These are phyloP conservation scores for Nycticorax nycticorax DNA, from an alignment of 2,113 vertebrate species.

Conservation along the genomic window DNA sequence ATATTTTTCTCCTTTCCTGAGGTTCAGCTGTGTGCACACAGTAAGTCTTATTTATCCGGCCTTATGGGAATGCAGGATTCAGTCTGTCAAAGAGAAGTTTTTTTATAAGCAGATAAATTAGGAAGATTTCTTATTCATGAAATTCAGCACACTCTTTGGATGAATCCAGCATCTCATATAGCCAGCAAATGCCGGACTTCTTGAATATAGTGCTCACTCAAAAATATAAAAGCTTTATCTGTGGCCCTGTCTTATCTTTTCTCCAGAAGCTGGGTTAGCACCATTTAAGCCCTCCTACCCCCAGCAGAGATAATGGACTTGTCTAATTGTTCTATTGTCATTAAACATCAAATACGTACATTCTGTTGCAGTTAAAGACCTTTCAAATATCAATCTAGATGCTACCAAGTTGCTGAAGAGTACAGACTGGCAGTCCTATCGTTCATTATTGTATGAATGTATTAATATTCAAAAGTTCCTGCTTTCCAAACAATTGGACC, in stretches of 20 bases:
- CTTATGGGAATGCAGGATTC: background rate
- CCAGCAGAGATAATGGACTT: background rate
- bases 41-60: background rate
- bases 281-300: background rate
- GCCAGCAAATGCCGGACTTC: background rate
- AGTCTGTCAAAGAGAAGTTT: background rate
- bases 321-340: background rate
- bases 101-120: background rate
- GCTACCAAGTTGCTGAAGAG: background rate
- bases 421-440: background rate
- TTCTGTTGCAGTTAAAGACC: background rate
- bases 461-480: slow-evolving; percentile 24
- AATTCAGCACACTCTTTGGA: background rate
- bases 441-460: background rate
- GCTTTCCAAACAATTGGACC: background rate
- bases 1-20: background rate
- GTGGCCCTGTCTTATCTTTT: background rate
- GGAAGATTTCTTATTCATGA: background rate
- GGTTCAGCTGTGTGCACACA: background rate
- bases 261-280: background rate
- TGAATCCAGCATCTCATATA: background rate
- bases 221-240: background rate
- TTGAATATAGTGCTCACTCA: background rate
- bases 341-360: background rate
- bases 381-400: background rate